Evolutionary conservation across 1,140 invertebrate species (phyloP).

Genomic region (Littorina saxatilis): DNA sequence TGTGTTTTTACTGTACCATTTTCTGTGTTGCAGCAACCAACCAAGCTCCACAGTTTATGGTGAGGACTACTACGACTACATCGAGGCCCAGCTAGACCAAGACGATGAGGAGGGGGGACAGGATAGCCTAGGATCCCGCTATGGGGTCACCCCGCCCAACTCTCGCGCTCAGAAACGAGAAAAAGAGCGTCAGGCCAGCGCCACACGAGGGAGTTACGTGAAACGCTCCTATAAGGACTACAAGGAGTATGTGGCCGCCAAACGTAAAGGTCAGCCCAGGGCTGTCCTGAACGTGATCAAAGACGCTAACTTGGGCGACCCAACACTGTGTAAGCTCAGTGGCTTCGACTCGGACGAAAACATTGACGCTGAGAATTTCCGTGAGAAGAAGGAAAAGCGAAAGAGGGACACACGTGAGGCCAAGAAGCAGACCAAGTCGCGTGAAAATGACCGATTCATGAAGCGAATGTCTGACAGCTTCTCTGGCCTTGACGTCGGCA

Average conservation of each 20-base stretch:
- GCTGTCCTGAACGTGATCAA: slow-evolving; percentile 58
- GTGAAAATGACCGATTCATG: slow-evolving; percentile 57
- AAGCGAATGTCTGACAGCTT: slow-evolving; percentile 64
- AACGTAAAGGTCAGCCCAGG: slow-evolving; percentile 41
- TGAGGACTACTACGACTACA: slow-evolving; percentile 21
- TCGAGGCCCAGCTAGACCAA: slow-evolving; percentile 14
- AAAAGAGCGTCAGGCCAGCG: slow-evolving; percentile 26
- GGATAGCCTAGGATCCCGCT: neutral
- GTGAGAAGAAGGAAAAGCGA: slow-evolving; percentile 57
- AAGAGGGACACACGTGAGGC: slow-evolving; percentile 52
- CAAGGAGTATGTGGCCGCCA: slow-evolving; percentile 47
- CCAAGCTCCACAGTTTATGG: neutral
- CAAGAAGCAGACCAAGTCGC: slow-evolving; percentile 61
- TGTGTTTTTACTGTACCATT: no score
- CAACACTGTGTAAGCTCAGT: slow-evolving; percentile 57
- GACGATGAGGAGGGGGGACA: slow-evolving; percentile 34
- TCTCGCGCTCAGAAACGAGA: slow-evolving; percentile 23
- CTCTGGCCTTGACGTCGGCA: slow-evolving; percentile 27
- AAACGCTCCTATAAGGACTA: slow-evolving; percentile 42
- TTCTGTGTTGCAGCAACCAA: no score
- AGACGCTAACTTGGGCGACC: slow-evolving; percentile 60
- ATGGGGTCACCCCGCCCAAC: slow-evolving; percentile 37
- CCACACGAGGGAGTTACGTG: slow-evolving; percentile 1
- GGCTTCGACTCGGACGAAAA: slow-evolving; percentile 67
- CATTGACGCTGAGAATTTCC: slow-evolving; percentile 54